Base-by-base conservation (phyloP, 1,140 invertebrate species). In the Lepidostoma basale region DNA sequence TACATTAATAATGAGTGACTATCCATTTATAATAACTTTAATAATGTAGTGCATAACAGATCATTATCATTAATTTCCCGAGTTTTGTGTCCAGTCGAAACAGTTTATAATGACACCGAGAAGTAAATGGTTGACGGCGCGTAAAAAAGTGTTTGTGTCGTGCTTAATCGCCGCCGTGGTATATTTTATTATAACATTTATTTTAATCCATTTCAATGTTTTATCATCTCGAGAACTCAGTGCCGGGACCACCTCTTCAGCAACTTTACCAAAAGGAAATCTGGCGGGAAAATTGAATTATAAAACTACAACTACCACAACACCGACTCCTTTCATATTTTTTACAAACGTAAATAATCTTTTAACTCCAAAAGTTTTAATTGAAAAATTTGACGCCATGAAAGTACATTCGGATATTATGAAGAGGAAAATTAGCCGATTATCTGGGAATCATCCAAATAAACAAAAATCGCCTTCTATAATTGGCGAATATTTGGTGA, bases 361-460 rank as follows among this genome's bases (percentile, higher is more conserved):
- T 3, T 20, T 56, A 12, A 36, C 20, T 10, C 52, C 52, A 20
- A 18, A 62, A 70, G 14, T 72, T 3, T 52, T 60, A 10, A 67
- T 73, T 47, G 71, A 73, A 69, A 73, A 73, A 36, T 73, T 62
- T 47, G 71, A 73, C 52, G 67, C 71, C 6, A 47, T 67, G 33
- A 73, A 73, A 66, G 59, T 73, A 10, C 67, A 73, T 22, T 23
- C 56, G 6, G 54, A 64, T 5, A 67, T 73, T 4, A 73, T 73
- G 71, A 69, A 69, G 44, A 66, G 62, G 20, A 73, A 49, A 28
- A 67, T 73, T 16, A 16, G 9, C 20, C 62, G 44, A 20, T 58
- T 73, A 59, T 52, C 59, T 9, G 18, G 58, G 23, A 39, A 20
- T 8, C 16, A 62, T 3, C 25, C 47, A 20, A 33, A 64, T 45